These are phyloP conservation scores for Folsomia manolachei DNA, from an alignment of 2,888 invertebrate genomes.

Conservation along the genomic window DNA sequence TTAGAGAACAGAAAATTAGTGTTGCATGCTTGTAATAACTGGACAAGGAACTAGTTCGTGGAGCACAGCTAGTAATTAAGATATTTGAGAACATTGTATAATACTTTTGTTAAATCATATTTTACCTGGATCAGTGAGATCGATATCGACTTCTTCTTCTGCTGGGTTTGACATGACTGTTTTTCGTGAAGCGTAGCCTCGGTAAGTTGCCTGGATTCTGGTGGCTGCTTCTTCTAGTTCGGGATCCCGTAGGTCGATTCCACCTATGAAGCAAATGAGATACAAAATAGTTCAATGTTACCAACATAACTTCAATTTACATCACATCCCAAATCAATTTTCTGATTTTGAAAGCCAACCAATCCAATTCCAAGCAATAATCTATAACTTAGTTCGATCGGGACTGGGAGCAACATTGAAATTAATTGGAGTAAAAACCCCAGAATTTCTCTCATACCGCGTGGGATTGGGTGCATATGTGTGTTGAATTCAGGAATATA, in stretches of 20 bases:
- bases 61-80: no score
- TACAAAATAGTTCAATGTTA: not conserved
- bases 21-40: no score
- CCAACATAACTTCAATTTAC: not conserved
- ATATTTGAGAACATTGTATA: no score
- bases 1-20: no score
- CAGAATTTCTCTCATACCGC: not conserved
- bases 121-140: slow-evolving; percentile 51
- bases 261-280: not conserved
- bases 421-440: not conserved
- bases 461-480: no score
- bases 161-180: slow-evolving; percentile 11
- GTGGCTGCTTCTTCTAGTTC: slow-evolving; percentile 49
- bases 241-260: slow-evolving; percentile 43
- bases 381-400: no score
- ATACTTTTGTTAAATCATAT: slow-evolving; percentile 6
- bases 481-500: no score
- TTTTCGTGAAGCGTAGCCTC: slow-evolving; percentile 46
- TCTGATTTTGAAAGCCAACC: no score
- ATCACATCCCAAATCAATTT: not conserved
- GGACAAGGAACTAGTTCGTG: no score
- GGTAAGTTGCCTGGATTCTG: slow-evolving; percentile 48
- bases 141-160: slow-evolving; percentile 43
- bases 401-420: not conserved
- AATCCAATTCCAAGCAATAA: no score